These are phyloP conservation scores for Sus cebifrons DNA, from an alignment of 2,797 vertebrate species.

Conservation along the genomic window DNA sequence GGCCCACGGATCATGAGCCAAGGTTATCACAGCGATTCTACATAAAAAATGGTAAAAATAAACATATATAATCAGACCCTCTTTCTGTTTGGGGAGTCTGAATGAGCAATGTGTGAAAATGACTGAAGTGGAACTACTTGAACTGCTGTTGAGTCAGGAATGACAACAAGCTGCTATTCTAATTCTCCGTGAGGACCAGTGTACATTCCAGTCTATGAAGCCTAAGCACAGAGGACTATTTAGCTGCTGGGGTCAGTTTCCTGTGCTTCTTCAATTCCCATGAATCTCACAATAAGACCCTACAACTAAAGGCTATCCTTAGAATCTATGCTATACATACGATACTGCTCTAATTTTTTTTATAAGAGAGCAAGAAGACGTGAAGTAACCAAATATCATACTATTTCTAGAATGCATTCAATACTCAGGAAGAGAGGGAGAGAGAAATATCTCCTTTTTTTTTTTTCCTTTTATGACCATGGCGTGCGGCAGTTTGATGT, in stretches of 20 bases:
- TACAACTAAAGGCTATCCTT: not conserved
- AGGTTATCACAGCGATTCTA: not conserved
- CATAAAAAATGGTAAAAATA: not conserved
- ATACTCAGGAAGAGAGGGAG: not conserved
- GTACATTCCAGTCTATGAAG: not conserved
- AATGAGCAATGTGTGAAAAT: not conserved
- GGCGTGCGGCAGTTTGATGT: too few relatives aligned
- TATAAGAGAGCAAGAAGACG: not conserved
- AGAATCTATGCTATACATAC: not conserved
- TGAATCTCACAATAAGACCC: not conserved
- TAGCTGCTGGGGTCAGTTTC: not conserved
- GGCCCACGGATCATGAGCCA: not conserved
- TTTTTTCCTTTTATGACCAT: too few relatives aligned
- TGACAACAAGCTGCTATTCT: not conserved
- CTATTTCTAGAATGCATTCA: not conserved
- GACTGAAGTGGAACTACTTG: not conserved
- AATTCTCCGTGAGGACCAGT: not conserved
- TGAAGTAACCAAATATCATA: not conserved
- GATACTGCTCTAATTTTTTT: not conserved
- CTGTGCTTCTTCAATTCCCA: not conserved
- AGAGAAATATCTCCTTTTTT: not conserved
- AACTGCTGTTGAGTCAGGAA: not conserved
- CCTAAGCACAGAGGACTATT: not conserved
- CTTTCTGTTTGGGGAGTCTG: not conserved
- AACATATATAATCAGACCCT: not conserved